phyloP scores from a whole-genome alignment of 2,888 invertebrate species.

The Dichetophora obliterata region DNA sequence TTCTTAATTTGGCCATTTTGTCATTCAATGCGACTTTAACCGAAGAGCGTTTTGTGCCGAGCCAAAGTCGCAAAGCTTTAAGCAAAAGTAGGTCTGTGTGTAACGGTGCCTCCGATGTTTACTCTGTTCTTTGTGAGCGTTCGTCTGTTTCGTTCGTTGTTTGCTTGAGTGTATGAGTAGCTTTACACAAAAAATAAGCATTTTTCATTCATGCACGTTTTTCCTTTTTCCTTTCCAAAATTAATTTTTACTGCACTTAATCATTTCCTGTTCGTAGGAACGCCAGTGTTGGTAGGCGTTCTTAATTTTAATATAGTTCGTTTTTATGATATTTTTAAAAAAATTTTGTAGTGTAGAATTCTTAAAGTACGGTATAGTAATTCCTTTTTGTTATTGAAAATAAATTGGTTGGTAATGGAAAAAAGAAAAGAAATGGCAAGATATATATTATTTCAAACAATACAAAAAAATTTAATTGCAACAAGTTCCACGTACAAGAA shows the following conservation, averaged over 20 bases:
- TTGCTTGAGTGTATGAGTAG: conserved; percentile 5
- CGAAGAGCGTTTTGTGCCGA: not conserved
- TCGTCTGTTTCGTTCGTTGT: not conserved
- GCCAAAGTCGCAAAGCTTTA: not conserved
- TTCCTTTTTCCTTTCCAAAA: conserved; percentile 52
- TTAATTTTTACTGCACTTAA: conserved; percentile 37
- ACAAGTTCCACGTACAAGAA: too few relatives aligned
- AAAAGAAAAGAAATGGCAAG: too few relatives aligned
- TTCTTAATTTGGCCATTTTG: too few relatives aligned
- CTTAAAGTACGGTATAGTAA: too few relatives aligned
- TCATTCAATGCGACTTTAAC: too few relatives aligned
- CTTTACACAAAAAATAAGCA: conserved; percentile 37
- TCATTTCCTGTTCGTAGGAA: conserved; percentile 5
- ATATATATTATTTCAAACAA: too few relatives aligned
- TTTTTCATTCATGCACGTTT: conserved; percentile 66
- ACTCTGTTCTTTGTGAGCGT: not conserved
- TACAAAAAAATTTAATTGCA: too few relatives aligned
- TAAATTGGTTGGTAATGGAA: too few relatives aligned
- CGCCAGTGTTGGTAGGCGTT: conserved; percentile 8
- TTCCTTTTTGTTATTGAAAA: too few relatives aligned
- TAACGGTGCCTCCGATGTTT: conserved; percentile 10
- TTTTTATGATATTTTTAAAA: too few relatives aligned
- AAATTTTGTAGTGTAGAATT: too few relatives aligned
- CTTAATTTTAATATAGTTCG: not conserved
- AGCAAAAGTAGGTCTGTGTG: conserved; percentile 27